phyloP scores from a whole-genome alignment of 2,797 vertebrate species.

The Chelonia mydas region DNA sequence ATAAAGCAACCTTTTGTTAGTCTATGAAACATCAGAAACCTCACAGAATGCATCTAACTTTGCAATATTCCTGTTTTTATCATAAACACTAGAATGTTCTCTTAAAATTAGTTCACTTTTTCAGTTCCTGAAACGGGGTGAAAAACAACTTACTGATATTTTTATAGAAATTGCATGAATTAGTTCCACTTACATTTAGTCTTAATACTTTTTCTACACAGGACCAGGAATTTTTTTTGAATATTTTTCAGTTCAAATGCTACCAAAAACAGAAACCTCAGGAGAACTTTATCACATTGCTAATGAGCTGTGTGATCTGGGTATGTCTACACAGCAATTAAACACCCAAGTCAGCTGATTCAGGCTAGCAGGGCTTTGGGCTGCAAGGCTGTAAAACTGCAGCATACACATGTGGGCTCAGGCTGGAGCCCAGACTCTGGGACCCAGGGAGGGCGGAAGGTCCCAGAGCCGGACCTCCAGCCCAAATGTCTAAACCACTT shows the following conservation, averaged over 20 bases:
- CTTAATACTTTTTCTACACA: constrained; percentile 18
- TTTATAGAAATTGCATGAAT: constrained; percentile 22
- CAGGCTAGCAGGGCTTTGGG: not conserved
- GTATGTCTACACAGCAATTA: not conserved
- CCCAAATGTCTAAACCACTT: not conserved
- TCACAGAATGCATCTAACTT: constrained; percentile 76
- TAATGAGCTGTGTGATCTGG: not conserved
- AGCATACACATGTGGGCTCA: not conserved
- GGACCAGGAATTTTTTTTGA: constrained; percentile 7
- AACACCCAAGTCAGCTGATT: not conserved
- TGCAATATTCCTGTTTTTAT: constrained; percentile 69
- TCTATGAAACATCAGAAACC: constrained; percentile 83
- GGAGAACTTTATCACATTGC: not conserved
- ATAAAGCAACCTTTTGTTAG: constrained; percentile 88
- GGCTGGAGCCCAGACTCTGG: not conserved
- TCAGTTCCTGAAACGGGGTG: constrained; percentile 55
- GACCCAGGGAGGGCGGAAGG: not conserved
- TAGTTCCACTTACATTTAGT: not conserved
- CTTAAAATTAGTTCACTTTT: constrained; percentile 67
- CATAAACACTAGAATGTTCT: constrained; percentile 73
- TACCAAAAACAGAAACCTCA: not conserved
- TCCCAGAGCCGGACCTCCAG: not conserved
- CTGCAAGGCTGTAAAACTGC: not conserved
- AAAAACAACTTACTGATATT: constrained; percentile 7
- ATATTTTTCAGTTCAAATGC: constrained; percentile 1